A percentile compares a stretch with the other conserved stretches of the same genome.
These are phyloP conservation scores for Drosophila pandora DNA, from an alignment of 1,140 invertebrate genomes.

Conservation along the genomic window DNA sequence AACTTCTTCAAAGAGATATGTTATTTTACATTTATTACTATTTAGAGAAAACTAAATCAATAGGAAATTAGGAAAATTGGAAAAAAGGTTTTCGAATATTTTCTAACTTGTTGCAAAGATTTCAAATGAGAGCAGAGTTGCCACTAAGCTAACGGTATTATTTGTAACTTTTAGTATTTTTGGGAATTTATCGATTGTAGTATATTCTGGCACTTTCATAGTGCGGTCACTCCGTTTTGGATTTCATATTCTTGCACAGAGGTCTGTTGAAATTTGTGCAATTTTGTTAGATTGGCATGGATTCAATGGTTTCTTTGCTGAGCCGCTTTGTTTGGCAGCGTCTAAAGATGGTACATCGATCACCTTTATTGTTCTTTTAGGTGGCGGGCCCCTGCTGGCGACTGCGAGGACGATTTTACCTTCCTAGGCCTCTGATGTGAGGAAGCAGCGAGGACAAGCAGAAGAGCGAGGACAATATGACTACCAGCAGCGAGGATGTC, in stretches of 20 bases:
- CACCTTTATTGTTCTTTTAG: slow-evolving; percentile 28
- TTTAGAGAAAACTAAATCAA: no score
- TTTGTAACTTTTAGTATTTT: no score
- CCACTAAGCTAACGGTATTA: no score
- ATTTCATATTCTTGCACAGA: slow-evolving; percentile 4
- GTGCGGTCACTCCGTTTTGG: no score
- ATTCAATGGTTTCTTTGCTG: slow-evolving; percentile 32
- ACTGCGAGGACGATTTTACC: slow-evolving; percentile 3
- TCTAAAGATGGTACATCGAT: slow-evolving; percentile 16
- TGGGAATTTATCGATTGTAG: no score
- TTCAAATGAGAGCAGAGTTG: no score
- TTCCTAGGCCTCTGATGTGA: slow-evolving; percentile 26
- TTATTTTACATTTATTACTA: no score
- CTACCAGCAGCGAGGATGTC: slow-evolving; percentile 91
- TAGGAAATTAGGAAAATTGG: no score
- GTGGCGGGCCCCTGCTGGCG: slow-evolving; percentile 22
- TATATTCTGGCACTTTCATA: no score
- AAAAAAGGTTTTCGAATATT: no score
- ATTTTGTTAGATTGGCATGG: slow-evolving; percentile 41
- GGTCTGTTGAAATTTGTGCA: slow-evolving; percentile 37
- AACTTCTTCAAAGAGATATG: no score
- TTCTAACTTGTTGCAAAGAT: no score
- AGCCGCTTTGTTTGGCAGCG: slow-evolving; percentile 3
- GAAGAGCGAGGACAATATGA: slow-evolving; percentile 56
- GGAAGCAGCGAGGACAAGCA: slow-evolving; percentile 9